phyloP scores from a whole-genome alignment of 2,113 vertebrate genomes.

The Stomatorhinus ivindoensis region DNA sequence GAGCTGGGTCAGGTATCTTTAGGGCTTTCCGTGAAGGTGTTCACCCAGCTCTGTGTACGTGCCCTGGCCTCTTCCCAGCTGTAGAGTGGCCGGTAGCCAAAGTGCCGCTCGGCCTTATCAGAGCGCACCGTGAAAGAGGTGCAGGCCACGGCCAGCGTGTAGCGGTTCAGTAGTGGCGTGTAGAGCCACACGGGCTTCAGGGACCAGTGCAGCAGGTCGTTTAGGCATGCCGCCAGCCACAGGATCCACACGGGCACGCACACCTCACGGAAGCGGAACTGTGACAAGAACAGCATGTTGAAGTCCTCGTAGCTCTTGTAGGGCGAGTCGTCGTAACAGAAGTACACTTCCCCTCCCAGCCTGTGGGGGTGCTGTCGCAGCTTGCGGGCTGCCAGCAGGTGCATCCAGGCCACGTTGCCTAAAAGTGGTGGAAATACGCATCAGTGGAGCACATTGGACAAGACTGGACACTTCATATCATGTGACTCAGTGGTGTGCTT shows the following conservation, averaged over 20 bases:
- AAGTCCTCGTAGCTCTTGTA: slow-evolving; percentile 81
- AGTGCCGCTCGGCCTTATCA: slow-evolving; percentile 68
- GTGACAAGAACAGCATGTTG: slow-evolving; percentile 71
- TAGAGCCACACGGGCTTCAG: slow-evolving; percentile 62
- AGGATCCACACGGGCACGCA: slow-evolving; percentile 59
- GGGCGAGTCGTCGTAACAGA: slow-evolving; percentile 79
- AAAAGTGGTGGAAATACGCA: background rate
- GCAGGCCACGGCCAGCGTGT: slow-evolving; percentile 62
- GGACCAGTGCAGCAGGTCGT: slow-evolving; percentile 63
- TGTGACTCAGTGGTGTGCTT: background rate
- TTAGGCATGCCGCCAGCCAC: slow-evolving; percentile 61
- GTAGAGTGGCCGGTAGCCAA: slow-evolving; percentile 71
- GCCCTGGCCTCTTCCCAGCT: slow-evolving; percentile 65
- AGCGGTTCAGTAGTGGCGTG: slow-evolving; percentile 70
- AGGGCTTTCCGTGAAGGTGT: slow-evolving; percentile 29
- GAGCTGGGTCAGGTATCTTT: slow-evolving; percentile 39
- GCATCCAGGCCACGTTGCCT: slow-evolving; percentile 92
- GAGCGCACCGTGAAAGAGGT: slow-evolving; percentile 77
- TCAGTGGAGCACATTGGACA: background rate
- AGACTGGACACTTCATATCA: background rate
- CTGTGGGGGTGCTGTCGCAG: slow-evolving; percentile 43
- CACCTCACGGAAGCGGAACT: slow-evolving; percentile 60
- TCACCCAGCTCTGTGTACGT: slow-evolving; percentile 65
- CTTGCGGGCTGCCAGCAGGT: slow-evolving; percentile 65
- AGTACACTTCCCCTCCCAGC: slow-evolving; percentile 71